Conservation (phyloP, 2,797 vertebrate genomes). For the Xiphorhynchus erythropygius region DNA sequence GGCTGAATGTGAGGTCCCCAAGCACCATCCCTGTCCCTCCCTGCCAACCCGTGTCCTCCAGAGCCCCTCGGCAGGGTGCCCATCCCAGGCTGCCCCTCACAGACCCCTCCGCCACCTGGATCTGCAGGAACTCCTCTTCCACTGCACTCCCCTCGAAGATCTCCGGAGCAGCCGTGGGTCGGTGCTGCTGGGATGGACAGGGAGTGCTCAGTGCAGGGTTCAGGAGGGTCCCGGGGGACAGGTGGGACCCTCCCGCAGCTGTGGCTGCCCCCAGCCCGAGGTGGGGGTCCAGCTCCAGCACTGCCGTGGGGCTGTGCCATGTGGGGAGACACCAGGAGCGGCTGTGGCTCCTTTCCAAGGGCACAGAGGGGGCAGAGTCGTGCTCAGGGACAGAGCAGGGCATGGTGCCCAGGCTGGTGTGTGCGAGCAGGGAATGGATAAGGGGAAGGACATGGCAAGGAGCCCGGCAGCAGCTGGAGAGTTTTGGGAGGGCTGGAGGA, state of each 20-base stretch:
- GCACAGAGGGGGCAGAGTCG: neutral
- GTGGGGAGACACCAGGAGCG: neutral
- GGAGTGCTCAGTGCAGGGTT: neutral
- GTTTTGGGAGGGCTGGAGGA: neutral
- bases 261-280: accelerated
- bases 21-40: accelerated
- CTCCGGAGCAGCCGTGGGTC: neutral
- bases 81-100: neutral
- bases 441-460: neutral
- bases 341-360: neutral
- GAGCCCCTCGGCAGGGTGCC: neutral
- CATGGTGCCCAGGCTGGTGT: neutral
- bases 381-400: accelerated
- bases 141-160: slow-evolving; percentile 45
- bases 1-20: neutral
- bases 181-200: neutral
- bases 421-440: neutral
- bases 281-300: accelerated
- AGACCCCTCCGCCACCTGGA: slow-evolving; percentile 27
- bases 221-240: accelerated
- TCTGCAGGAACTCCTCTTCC: slow-evolving; percentile 58
- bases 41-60: neutral
- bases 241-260: accelerated
- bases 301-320: neutral
- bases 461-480: neutral